Percentiles rank a stretch among this genome's conserved stretches.
phyloP scores from a whole-genome alignment of 2,113 vertebrate genomes.

The rat (Rattus norvegicus) region GRCr8 NC_086020.1:130766001-130766500 shows the following conservation, averaged over 20 bases:
- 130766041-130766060: conserved; percentile 55
- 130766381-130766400: not conserved
- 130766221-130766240: not conserved
- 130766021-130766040: not conserved
- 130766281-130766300: not conserved
- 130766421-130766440: not conserved
- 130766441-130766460: not conserved
- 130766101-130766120: conserved; percentile 43
- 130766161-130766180: conserved; percentile 67
- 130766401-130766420: not conserved
- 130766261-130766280: conserved; percentile 32
- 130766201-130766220: not conserved
- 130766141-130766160: conserved; percentile 37
- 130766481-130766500: not conserved
- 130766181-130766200: conserved; percentile 30
- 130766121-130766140: conserved; percentile 66
- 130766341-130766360: not conserved
- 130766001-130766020: not conserved
- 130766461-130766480: not conserved
- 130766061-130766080: conserved; percentile 33
- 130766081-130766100: conserved; percentile 47
- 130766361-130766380: not conserved
- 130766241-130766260: conserved; percentile 50
- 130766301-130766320: not conserved
- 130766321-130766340: not conserved